Conservation (phyloP, 2,888 invertebrate genomes). For the Apamea sordens region DNA sequence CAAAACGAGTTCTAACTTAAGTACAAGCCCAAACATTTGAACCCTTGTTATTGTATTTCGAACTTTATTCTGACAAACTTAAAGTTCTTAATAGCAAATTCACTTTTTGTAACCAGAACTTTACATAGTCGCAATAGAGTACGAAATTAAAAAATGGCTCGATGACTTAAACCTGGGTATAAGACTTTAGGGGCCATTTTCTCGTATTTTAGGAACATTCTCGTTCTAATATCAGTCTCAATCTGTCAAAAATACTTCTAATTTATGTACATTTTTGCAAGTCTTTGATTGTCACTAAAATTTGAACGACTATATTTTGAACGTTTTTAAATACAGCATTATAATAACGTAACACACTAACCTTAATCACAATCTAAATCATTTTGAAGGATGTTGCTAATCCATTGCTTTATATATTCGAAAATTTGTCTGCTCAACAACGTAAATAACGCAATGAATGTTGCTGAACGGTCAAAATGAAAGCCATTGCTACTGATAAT, state of each 20-base stretch:
- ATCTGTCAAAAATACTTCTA: no score
- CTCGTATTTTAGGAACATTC: neutral
- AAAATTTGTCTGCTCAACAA: neutral
- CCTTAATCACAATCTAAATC: neutral
- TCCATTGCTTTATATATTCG: neutral
- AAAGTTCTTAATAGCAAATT: neutral
- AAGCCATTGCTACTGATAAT: neutral
- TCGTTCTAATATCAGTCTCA: no score
- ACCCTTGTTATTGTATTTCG: neutral
- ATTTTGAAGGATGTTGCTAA: neutral
- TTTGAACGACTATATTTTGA: neutral
- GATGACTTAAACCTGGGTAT: neutral
- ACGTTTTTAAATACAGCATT: neutral
- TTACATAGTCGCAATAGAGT: no score
- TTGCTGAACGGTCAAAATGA: neutral
- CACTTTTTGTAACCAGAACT: neutral
- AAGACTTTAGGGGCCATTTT: neutral
- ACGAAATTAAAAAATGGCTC: neutral
- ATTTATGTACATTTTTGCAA: no score
- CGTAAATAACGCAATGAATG: neutral
- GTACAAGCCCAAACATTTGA: neutral
- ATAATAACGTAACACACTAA: neutral
- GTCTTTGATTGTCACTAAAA: neutral
- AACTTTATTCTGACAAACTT: neutral
- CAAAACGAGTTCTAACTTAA: neutral